Evolutionary conservation across 1,140 invertebrate genomes (phyloP).

Genomic region (Neodiprion pinetum): DNA sequence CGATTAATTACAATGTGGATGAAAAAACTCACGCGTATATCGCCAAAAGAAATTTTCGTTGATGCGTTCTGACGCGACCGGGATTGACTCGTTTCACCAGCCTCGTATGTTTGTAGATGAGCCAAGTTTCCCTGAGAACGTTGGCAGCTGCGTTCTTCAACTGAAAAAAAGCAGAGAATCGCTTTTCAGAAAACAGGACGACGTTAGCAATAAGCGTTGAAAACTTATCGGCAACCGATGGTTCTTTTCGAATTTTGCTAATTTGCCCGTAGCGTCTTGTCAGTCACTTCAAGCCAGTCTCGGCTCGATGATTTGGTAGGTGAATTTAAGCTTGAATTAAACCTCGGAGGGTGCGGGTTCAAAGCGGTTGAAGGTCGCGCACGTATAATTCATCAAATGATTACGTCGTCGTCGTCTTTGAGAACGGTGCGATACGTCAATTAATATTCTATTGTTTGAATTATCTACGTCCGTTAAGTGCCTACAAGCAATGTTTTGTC

Average conservation of each 20-base stretch:
- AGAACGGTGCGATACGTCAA: background rate
- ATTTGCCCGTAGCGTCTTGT: too few species aligned
- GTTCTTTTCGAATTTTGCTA: too few species aligned
- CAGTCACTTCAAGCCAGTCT: too few species aligned
- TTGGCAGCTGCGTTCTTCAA: constrained; percentile 99
- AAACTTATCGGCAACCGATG: too few species aligned
- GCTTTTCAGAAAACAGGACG: background rate
- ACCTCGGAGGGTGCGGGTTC: background rate
- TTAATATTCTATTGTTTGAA: background rate
- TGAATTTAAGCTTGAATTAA: background rate
- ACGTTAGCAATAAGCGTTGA: too few species aligned
- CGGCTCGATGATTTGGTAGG: background rate
- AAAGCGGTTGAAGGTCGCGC: background rate
- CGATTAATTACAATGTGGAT: too few species aligned
- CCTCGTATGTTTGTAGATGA: constrained; percentile 99
- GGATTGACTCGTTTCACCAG: constrained; percentile 97
- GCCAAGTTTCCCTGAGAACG: constrained; percentile 98
- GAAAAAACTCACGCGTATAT: constrained; percentile 94
- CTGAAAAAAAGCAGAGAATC: constrained; percentile 66
- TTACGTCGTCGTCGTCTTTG: background rate
- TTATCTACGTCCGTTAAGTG: background rate
- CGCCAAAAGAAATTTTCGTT: constrained; percentile 98
- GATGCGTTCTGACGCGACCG: constrained; percentile 94
- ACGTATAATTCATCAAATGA: constrained; percentile 1
- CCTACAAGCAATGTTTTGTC: too few species aligned